Evolutionary conservation across 1,140 invertebrate species (phyloP).

Genomic region (Cyphomyrmex costatus): DNA sequence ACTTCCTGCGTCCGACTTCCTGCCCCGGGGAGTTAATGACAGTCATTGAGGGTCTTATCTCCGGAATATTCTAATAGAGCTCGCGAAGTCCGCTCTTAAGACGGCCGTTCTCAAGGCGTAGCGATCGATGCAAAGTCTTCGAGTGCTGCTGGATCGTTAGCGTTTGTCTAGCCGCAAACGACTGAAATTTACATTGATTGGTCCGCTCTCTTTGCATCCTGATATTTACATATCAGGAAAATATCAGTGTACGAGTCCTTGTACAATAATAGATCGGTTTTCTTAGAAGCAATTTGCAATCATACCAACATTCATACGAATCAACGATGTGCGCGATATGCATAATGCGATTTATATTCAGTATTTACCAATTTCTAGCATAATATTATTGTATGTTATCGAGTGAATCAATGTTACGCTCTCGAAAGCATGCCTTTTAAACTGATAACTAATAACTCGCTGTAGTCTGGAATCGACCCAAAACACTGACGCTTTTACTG

Average conservation of each 20-base stretch:
- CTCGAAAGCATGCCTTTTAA: neutral
- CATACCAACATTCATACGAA: neutral
- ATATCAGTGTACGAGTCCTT: neutral
- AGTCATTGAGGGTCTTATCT: slow-evolving; percentile 68
- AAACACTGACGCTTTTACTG: neutral
- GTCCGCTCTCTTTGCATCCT: neutral
- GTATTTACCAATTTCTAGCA: neutral
- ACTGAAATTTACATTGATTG: slow-evolving; percentile 34
- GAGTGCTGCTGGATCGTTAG: slow-evolving; percentile 31
- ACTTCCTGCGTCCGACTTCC: slow-evolving; percentile 62
- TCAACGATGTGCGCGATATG: neutral
- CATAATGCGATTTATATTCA: neutral
- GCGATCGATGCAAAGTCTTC: slow-evolving; percentile 37
- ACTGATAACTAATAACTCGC: slow-evolving; percentile 18
- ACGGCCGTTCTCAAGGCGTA: slow-evolving; percentile 42
- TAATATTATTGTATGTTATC: neutral
- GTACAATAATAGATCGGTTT: slow-evolving; percentile 6
- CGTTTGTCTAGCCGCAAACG: slow-evolving; percentile 37
- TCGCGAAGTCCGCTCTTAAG: slow-evolving; percentile 11
- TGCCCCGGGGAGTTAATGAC: slow-evolving; percentile 57
- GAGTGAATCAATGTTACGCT: neutral
- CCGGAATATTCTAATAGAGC: slow-evolving; percentile 67
- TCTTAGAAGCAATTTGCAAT: slow-evolving; percentile 18
- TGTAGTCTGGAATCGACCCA: neutral
- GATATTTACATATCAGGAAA: slow-evolving; percentile 23